phyloP scores from a whole-genome alignment of 2,888 invertebrate species.

The Sympetrum striolatum region DNA sequence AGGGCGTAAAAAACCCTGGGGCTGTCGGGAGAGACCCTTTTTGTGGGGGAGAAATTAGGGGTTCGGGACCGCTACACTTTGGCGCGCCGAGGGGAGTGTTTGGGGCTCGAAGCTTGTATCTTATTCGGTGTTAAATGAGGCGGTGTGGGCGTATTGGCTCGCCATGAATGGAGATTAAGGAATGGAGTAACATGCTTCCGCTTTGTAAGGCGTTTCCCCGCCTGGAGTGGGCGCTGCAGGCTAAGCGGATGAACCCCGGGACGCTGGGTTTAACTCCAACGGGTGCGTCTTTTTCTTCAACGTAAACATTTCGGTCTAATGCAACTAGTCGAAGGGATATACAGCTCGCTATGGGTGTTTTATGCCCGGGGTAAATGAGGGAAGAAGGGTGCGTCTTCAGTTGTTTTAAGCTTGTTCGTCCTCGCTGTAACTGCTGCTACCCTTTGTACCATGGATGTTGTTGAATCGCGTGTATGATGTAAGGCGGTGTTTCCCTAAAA shows the following conservation, averaged over 20 bases:
- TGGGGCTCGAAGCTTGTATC: not conserved
- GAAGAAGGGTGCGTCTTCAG: too few species aligned
- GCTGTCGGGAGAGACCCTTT: not conserved
- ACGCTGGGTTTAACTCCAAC: not conserved
- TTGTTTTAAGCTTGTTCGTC: too few species aligned
- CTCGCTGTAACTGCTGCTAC: too few species aligned
- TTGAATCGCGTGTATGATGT: too few species aligned
- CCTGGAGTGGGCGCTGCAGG: not conserved
- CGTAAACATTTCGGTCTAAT: not conserved
- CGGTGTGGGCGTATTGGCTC: not conserved
- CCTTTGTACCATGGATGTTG: too few species aligned
- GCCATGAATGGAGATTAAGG: not conserved
- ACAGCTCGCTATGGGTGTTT: too few species aligned
- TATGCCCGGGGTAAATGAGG: too few species aligned
- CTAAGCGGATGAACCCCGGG: not conserved
- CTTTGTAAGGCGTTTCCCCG: not conserved
- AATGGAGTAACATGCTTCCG: not conserved
- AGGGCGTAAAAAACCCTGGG: not conserved
- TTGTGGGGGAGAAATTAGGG: constrained; percentile 20
- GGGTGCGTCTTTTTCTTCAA: not conserved
- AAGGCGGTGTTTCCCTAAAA: too few species aligned
- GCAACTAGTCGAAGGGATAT: too few species aligned
- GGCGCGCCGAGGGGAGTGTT: not conserved
- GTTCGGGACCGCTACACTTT: not conserved
- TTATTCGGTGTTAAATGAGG: constrained; percentile 6